Percentiles rank a stretch among this genome's conserved stretches.
Conservation (phyloP, 2,113 vertebrate genomes). For the Leptodactylus fuscus region DNA sequence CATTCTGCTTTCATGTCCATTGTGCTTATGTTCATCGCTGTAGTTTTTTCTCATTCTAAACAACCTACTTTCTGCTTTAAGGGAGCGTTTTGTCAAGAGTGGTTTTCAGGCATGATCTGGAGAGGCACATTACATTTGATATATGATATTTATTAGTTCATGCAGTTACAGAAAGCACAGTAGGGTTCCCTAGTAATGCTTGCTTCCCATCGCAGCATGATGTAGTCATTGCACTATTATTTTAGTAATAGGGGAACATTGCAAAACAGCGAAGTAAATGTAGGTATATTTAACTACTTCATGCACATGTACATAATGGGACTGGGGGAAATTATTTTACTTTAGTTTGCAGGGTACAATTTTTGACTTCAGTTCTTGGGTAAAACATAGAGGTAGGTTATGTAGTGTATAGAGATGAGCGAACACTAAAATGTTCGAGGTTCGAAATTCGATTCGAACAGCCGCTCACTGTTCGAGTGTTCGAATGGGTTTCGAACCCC, state of each 20-base stretch:
- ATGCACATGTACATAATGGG: neutral
- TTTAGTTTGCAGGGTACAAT: neutral
- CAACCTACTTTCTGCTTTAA: constrained; percentile 8
- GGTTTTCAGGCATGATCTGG: constrained; percentile 24
- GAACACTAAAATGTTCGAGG: no score
- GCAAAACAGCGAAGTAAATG: neutral
- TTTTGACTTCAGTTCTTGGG: no score
- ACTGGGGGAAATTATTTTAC: neutral
- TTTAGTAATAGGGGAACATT: constrained; percentile 45
- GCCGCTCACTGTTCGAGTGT: no score
- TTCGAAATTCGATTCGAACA: no score
- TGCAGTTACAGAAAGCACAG: constrained; percentile 44
- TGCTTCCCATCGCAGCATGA: constrained; percentile 38
- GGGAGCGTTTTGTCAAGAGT: constrained; percentile 2
- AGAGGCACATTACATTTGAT: constrained; percentile 52
- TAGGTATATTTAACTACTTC: neutral
- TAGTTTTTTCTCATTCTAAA: neutral
- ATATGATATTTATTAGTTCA: constrained; percentile 55
- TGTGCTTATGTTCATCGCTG: constrained; percentile 1
- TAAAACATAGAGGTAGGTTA: no score
- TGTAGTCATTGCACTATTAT: constrained; percentile 37
- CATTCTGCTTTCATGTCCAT: neutral
- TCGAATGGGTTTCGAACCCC: no score
- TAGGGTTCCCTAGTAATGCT: constrained; percentile 29
- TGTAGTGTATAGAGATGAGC: no score